These are phyloP conservation scores for Beaufortia kweichowensis DNA, from an alignment of 2,113 vertebrate genomes.

Conservation along the genomic window DNA sequence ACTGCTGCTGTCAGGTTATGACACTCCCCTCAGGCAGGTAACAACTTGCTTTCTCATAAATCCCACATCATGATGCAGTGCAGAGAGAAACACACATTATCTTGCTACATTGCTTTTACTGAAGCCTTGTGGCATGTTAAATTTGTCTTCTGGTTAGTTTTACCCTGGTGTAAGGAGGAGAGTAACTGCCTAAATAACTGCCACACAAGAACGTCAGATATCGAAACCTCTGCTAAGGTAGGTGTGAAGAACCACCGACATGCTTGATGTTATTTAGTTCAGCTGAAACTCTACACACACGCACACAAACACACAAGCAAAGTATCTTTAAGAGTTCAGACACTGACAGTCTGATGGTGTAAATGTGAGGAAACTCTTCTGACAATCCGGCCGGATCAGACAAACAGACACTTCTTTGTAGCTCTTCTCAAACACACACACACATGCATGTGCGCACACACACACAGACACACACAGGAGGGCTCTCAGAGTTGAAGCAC, in stretches of 20 bases:
- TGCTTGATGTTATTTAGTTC: too few relatives aligned
- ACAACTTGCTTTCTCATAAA: not conserved
- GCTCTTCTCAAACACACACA: not conserved
- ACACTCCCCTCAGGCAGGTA: not conserved
- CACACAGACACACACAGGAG: not conserved
- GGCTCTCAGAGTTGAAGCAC: not conserved
- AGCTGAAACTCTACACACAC: too few relatives aligned
- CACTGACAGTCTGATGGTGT: not conserved
- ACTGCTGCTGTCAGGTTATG: not conserved
- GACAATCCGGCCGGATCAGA: not conserved
- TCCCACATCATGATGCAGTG: not conserved
- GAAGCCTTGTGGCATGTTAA: too few relatives aligned
- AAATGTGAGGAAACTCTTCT: not conserved
- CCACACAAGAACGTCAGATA: too few relatives aligned
- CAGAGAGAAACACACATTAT: too few relatives aligned
- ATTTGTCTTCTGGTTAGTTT: too few relatives aligned
- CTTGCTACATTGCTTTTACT: too few relatives aligned
- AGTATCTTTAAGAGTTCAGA: not conserved
- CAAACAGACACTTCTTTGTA: conserved; percentile 21
- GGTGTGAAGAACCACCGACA: too few relatives aligned
- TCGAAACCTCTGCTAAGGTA: too few relatives aligned
- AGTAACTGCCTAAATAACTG: too few relatives aligned
- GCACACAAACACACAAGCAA: not conserved
- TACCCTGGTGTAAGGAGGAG: too few relatives aligned
- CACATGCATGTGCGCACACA: not conserved